Conservation (phyloP, 2,113 vertebrate genomes). For the Opisthocomus hoazin region DNA sequence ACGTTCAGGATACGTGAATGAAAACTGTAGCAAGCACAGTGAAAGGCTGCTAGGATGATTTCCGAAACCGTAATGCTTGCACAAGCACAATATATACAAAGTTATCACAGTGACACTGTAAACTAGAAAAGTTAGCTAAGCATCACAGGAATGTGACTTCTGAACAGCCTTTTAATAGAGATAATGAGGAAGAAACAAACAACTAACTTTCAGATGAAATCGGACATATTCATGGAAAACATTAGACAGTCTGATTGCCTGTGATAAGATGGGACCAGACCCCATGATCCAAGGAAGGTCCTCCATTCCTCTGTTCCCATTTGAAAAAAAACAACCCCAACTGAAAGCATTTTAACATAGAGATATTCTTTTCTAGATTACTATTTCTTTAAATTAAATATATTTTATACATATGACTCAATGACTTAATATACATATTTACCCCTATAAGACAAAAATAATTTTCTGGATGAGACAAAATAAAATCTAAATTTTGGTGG, state of each 20-base stretch:
- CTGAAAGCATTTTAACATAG: not conserved
- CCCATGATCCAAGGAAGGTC: not conserved
- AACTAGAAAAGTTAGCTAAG: not conserved
- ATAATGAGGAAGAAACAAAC: not conserved
- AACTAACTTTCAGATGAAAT: not conserved
- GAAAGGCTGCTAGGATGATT: not conserved
- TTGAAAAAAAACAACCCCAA: not conserved
- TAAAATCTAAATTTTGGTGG: not conserved
- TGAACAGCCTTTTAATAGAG: not conserved
- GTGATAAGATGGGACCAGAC: not conserved
- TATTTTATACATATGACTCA: not conserved
- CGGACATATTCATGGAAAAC: not conserved
- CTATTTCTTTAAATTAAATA: not conserved
- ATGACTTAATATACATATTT: not conserved
- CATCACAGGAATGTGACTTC: not conserved
- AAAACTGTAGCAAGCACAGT: not conserved
- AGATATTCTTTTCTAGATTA: not conserved
- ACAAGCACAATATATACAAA: not conserved
- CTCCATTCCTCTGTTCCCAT: not conserved
- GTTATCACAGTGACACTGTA: not conserved
- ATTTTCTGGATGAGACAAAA: not conserved
- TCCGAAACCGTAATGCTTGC: not conserved
- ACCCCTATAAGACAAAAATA: not conserved
- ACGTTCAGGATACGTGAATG: fast-evolving
- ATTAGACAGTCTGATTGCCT: not conserved